Base-by-base conservation (phyloP, 2,797 vertebrate genomes). In the Sebastes hubbsi region DNA sequence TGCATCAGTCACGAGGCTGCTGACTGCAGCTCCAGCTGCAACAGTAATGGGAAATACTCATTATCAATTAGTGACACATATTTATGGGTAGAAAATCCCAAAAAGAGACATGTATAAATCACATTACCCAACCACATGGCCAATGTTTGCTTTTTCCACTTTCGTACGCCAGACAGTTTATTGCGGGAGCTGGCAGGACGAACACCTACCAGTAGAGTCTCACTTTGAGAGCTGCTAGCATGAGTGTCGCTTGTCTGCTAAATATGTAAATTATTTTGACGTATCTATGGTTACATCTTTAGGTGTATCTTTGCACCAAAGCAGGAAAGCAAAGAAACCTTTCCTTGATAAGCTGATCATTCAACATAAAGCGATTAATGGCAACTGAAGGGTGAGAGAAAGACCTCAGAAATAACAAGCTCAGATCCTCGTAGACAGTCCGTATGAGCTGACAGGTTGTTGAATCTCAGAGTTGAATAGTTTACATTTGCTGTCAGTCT, bases 101-200 rank as follows among this genome's bases (percentile, higher is more conserved):
- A 65, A 77, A 70, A 84, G 66, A 63, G 65, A 79, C 75, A 63
- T 89, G 86, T 86, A 86, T 84, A 80, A 85, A 87, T 78, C 34
- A 16, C 46, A 58, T 69, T 82, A 18, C 58, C 30, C 64, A 74
- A 80, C 76, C 77, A 61, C 84, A 81, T 67, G 29, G 80, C 30
- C 75, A 85, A 58, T 87, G 77, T 93, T 89, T 91, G 87, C 69
- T 88, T 91, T 92, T 93, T 92, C 83, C 77, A 80, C 85, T 88
- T 83, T 80, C 75, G 72, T 81, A 68, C 27, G 22, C 49, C 67
- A 89, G 72, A 72, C 83, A 77, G 82, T 71, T 79, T 61, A 72
- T 73, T 81, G 85, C 62, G 76, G 79, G 65, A 69, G 55, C 78
- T 27, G 27, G 27, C 27, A 27, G 27, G 27, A 27, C 27, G 27